Evolutionary conservation across 2,113 vertebrate genomes (phyloP), one percentile per base, ranked within the genome.

Genomic region (Elephas maximus): DNA sequence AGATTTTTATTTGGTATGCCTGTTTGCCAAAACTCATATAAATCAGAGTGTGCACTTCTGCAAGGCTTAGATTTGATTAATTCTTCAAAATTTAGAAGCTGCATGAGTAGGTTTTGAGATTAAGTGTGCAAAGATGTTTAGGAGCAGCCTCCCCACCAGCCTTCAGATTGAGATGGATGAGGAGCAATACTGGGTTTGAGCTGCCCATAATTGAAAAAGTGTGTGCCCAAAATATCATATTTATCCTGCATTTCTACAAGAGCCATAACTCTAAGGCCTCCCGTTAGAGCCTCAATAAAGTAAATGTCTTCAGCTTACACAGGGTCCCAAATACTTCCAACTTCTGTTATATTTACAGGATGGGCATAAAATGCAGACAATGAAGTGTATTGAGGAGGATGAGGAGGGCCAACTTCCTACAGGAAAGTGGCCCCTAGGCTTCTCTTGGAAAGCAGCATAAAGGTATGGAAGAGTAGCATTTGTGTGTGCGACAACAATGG

Each of bases 151-250:
- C 92, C 97, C 97, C 87, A 96, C 88, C 86, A 85, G 97, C 92
- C 91, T 92, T 81, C 90, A 97, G 98, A 98, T 95, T 97, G 98
- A 98, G 97, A 98, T 98, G 95, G 98, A 98, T 98, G 98, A 97
- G 94, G 77, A 96, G 84, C 78, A 91, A 95, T 90, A 95, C 87
- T 44, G 44, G 93, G 92, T 98, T 96, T 98, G 98, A 98, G 95
- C 53, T 97, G 95, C 88, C 94, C 84, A 8, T 98, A 98, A 98
- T 98, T 98, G 97, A 97, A 98, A 98, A 98, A 97, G 93, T 73
- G 90, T 98, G 98, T 98, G 97, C 94, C 93, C 97, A 23, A 95
- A 98, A 97, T 98, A 98, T 97, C 96, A 95, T 92, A 96, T 97
- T 98, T 97, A 97, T 94, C 77, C 96, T 88, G 69, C 73, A 74